Base-by-base conservation (phyloP, 2,113 vertebrate species). In the Arvicanthis niloticus region DNA sequence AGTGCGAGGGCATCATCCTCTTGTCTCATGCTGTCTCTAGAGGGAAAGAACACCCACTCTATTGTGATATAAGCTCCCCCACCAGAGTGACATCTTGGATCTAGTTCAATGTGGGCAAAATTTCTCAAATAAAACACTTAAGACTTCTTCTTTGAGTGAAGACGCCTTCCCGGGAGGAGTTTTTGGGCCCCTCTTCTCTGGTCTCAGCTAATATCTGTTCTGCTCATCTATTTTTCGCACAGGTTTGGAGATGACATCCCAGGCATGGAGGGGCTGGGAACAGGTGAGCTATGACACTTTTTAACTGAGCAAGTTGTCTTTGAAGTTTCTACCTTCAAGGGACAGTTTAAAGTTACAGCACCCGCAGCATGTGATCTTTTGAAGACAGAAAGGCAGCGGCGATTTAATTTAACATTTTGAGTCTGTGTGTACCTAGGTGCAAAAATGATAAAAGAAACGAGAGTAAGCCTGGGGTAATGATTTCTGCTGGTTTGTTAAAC, bases 161-260 rank as follows among this genome's bases (percentile, higher is more conserved):
- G 68, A 84, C 94, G 73, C 9, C 34, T 40, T 75, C 40, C 9
- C 1, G 15, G 45, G 56, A 78, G 56, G 89, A 34, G 58, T 40
- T 95, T 29, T n/a, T 58, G n/a, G 58, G 34, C 19, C 37, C 8
- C 91, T 96, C 37, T n/a, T 16, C 53, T 81, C n/a, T 40, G 12
- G 51, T 53, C 10, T 94, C 76, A 86, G 62, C 34, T 91, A 67
- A 94, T 75, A 53, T 95, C 26, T 89, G 26, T 60, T 42, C 97
- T 70, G 3, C 73, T 91, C 34, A 34, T 72, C 40, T 78, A 3
- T 42, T 37, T 42, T 37, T 29, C 21, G 3, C 17, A 9, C 92
- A 99, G 99, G 76, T 99, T 99, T 97, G 99, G 99, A 89, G 99
- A 99, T 96, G 99, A 99, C 90, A 99, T 99, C 94, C 99, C 99